Evolutionary conservation across 2,888 invertebrate species (phyloP).

Genomic region (Zeuzera pyrina): DNA sequence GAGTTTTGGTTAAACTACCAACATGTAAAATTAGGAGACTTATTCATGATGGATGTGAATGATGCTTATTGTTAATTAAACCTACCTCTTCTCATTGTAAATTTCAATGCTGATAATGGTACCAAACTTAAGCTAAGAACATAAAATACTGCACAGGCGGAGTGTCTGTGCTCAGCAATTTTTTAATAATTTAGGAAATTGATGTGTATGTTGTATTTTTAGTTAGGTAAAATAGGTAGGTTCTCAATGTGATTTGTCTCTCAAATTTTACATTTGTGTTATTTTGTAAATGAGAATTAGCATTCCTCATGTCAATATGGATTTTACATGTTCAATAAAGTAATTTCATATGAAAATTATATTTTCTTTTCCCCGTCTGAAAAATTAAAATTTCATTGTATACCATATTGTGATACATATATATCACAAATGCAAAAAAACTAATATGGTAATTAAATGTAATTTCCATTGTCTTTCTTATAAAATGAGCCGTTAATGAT

Average conservation of each 20-base stretch:
- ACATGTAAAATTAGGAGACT: conserved; percentile 67
- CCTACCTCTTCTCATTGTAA: conserved; percentile 71
- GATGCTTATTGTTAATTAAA: conserved; percentile 59
- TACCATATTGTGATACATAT: no score
- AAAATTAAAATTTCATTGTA: background rate
- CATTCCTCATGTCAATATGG: conserved; percentile 74
- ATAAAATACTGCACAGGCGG: conserved; percentile 26
- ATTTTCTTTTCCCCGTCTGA: no score
- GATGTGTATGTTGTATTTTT: conserved; percentile 72
- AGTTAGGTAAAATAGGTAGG: conserved; percentile 69
- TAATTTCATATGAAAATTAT: conserved; percentile 69
- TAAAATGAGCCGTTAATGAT: no score
- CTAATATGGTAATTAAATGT: no score
- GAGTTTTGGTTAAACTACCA: conserved; percentile 60
- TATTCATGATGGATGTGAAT: conserved; percentile 45
- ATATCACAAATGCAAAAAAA: no score
- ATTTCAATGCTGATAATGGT: conserved; percentile 66
- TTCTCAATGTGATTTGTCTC: conserved; percentile 72
- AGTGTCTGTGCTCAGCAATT: no score
- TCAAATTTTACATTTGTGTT: conserved; percentile 72
- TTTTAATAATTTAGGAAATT: conserved; percentile 57
- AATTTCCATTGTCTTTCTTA: no score
- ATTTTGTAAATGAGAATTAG: conserved; percentile 73
- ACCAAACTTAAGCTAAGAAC: conserved; percentile 65
- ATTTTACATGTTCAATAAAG: conserved; percentile 75